Evolutionary conservation across 2,113 vertebrate species (phyloP), one percentile per base, ranked within the genome.

Genomic region (Syngnathus floridae): DNA sequence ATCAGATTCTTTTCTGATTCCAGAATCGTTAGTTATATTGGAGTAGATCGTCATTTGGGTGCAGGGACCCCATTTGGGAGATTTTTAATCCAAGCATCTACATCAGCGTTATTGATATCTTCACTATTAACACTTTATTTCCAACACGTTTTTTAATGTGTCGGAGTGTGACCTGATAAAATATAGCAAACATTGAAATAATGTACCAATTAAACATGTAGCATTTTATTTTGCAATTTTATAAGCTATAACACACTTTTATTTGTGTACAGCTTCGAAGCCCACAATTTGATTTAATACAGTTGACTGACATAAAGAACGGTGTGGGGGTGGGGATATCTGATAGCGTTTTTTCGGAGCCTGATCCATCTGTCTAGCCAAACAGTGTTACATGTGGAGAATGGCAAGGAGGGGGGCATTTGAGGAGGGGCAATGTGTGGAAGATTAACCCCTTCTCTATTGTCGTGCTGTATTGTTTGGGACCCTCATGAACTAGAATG

Each of bases 361-460:
- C 78, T 82, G 41, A 82, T 84, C 81, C 82, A 84, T 88, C 80
- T 86, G 87, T 86, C 77, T 84, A 65, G 66, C 78, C 74, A 80
- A 74, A 63, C 78, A 78, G 57, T 62, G 70, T 63, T 78, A 61
- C 54, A 62, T 61, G 65, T 37, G 70, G 49, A 69, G 73, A 76
- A 70, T 75, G 74, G 69, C 48, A 69, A 73, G 4, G 26, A 35
- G 11, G 40, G 62, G 64, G 49, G 65, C 1, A 57, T 22, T 14
- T 36, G 43, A 40, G 40, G 68, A 67, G 73, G 77, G 62, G 64
- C 14, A 64, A 35, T 68, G 64, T 70, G 78, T 82, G 71, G 67
- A 77, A 82, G 83, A 86, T 87, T 86, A 84, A 86, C 80, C 80
- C 80, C 61, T 62, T 64, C 74, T 61, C 62, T 66, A 71, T 84